Evolutionary conservation across 2,888 invertebrate genomes (phyloP), one percentile per base, ranked within the genome.

Genomic region (Netelia melanura): DNA sequence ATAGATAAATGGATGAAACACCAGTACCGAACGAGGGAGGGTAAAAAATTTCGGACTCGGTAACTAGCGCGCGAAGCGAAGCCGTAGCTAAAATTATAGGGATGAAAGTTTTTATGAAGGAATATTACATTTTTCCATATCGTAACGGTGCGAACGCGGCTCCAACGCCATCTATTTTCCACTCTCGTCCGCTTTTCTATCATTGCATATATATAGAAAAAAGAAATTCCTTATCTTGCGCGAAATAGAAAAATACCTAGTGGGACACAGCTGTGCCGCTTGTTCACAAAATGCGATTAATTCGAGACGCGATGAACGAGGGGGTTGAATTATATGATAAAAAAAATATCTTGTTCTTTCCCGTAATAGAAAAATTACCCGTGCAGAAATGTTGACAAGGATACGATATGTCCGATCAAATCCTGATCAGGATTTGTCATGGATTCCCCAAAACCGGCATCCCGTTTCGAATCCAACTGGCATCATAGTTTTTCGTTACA

Each of bases 81-180:
- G 68, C 52, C 25, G 48, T 68, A 14, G 52, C 52, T 38, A 62
- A 70, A 62, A 30, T 77, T 70, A 23, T 17, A 68, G 5, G 44
- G 8, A 30, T 21, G 38, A 21, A 23, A 62, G 30, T 70, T 48
- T 62, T 54, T 38, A 10, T 30, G 48, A 38, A 61, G 23, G 5
- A 68, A 68, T 25, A 23, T 68, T 17, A 52, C 68, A 52, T 44
- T 72, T 61, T 30, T 21, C 14, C 1, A 17, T 43, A 65, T 23
- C 17, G 43, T 52, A 52, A 54, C 30, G 14, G 3, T 1, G 10
- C 5, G 30, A 21, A 11, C 54, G 11, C 10, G 43, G 10, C 17
- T 67, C 43, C 44, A 58, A 70, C 38, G 3, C 43, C 21, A 23
- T 43, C 23, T 9, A 56, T 56, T 23, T 9, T n/a, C 23, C 25